A percentile compares a stretch with the other conserved stretches of the same genome.
Conservation (phyloP, 2,113 vertebrate species). For the Balaeniceps rex region DNA sequence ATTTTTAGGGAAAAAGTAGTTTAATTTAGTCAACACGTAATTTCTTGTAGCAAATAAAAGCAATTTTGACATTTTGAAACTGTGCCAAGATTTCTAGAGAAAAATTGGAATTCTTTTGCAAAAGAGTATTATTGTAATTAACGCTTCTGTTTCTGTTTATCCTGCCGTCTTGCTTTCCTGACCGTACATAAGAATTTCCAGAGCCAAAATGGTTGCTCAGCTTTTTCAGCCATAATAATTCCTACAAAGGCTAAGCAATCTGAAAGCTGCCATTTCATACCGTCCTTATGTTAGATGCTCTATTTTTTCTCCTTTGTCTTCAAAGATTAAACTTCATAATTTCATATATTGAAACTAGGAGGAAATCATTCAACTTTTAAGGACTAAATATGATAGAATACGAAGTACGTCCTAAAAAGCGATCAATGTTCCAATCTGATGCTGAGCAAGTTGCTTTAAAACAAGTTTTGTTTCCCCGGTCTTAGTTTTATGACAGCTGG, state of each 20-base stretch:
- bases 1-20: background rate
- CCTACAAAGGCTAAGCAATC: background rate
- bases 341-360: background rate
- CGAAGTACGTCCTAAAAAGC: background rate
- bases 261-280: background rate
- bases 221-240: background rate
- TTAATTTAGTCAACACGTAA: background rate
- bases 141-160: background rate
- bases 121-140: background rate
- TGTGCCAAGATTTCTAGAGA: background rate
- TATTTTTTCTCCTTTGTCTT: background rate
- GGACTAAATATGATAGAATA: background rate
- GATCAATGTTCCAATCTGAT: background rate
- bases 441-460: background rate
- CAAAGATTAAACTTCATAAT: background rate
- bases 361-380: background rate
- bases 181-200: rapidly evolving
- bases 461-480: background rate
- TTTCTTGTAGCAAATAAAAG: background rate
- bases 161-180: background rate
- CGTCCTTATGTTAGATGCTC: rapidly evolving
- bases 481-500: background rate
- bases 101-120: background rate
- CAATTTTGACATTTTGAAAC: background rate
- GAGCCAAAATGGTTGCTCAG: background rate